phyloP scores from a whole-genome alignment of 2,888 invertebrate genomes.

The Lymantria monacha region DNA sequence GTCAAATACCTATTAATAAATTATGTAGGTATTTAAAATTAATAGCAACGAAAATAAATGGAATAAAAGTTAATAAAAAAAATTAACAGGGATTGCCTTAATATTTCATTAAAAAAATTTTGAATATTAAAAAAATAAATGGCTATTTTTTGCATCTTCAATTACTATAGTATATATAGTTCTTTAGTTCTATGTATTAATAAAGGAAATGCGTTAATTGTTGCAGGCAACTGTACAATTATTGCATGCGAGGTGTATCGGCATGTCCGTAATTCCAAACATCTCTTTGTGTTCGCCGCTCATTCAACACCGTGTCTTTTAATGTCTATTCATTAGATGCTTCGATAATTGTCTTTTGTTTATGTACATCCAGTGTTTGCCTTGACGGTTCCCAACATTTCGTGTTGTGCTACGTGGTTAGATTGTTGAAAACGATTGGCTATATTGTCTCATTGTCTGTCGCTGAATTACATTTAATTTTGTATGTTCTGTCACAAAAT shows the following conservation, averaged over 20 bases:
- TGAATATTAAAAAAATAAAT: too few relatives aligned
- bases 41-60: too few relatives aligned
- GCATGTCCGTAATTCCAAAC: conserved; percentile 44
- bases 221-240: conserved; percentile 50
- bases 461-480: too few relatives aligned
- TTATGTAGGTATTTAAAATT: too few relatives aligned
- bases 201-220: conserved; percentile 59
- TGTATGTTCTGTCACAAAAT: too few relatives aligned
- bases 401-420: conserved; percentile 8
- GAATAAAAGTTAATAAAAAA: too few relatives aligned
- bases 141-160: too few relatives aligned
- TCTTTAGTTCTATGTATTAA: conserved; percentile 33
- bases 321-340: conserved; percentile 53
- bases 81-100: too few relatives aligned
- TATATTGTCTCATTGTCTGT: too few relatives aligned
- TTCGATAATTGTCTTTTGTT: conserved; percentile 43
- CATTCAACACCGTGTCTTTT: conserved; percentile 52
- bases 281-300: conserved; percentile 59
- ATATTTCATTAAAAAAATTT: too few relatives aligned
- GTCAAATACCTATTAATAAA: too few relatives aligned
- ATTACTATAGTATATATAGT: too few relatives aligned
- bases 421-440: not conserved
- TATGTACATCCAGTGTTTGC: conserved; percentile 32
- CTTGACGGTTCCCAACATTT: conserved; percentile 28
- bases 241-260: conserved; percentile 50